Evolutionary conservation across 2,888 invertebrate genomes (phyloP).

Genomic region (Hypena proboscidalis): DNA sequence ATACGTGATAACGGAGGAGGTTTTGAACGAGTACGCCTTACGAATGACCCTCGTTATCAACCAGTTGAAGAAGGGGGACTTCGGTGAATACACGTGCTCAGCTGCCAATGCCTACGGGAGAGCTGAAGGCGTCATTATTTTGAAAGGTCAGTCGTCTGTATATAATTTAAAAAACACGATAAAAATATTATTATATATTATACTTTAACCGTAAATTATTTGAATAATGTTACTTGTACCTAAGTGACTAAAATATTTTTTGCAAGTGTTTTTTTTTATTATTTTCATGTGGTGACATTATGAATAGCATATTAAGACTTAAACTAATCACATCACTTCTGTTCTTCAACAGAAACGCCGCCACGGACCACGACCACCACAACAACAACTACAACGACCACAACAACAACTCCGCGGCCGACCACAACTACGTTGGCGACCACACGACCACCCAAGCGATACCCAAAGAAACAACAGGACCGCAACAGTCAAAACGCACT

Average conservation of each 20-base stretch:
- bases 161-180: background rate
- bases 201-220: no score
- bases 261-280: no score
- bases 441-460: constrained; percentile 69
- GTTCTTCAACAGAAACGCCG: constrained; percentile 73
- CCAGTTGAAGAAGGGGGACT: constrained; percentile 89
- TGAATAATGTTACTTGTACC: no score
- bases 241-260: no score
- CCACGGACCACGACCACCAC: constrained; percentile 75
- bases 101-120: constrained; percentile 92
- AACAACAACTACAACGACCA: constrained; percentile 78
- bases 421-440: constrained; percentile 63
- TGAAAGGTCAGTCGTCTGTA: constrained; percentile 88
- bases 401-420: constrained; percentile 63
- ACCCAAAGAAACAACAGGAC: constrained; percentile 72
- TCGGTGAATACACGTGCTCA: constrained; percentile 92
- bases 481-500: constrained; percentile 69
- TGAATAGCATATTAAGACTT: no score
- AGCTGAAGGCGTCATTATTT: constrained; percentile 89
- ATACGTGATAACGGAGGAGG: constrained; percentile 90
- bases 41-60: constrained; percentile 93
- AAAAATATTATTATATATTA: constrained; percentile 8
- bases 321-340: constrained; percentile 35
- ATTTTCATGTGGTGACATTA: no score
- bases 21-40: constrained; percentile 90